phyloP scores from a whole-genome alignment of 1,140 invertebrate species.

The Leucophenga varia region DNA sequence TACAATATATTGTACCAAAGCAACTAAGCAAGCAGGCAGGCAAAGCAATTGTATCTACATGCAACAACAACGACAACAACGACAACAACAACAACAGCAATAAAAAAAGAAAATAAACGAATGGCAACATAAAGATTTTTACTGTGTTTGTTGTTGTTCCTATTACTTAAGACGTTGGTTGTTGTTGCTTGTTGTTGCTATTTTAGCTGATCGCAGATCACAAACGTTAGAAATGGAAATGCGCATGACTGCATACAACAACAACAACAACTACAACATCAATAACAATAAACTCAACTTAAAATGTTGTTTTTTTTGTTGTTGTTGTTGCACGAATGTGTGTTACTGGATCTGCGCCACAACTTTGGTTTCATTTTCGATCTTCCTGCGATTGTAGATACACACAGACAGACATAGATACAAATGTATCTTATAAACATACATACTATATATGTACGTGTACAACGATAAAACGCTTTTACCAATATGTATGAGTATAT shows the following conservation, averaged over 20 bases:
- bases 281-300: neutral
- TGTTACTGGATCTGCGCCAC: too few relatives aligned
- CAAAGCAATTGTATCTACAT: constrained; percentile 20
- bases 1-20: too few relatives aligned
- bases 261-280: constrained; percentile 1
- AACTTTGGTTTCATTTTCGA: too few relatives aligned
- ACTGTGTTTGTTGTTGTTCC: constrained; percentile 6
- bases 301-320: constrained; percentile 1
- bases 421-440: too few relatives aligned
- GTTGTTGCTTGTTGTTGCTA: constrained; percentile 14
- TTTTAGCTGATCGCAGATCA: constrained; percentile 44
- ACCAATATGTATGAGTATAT: too few relatives aligned
- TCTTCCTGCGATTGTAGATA: too few relatives aligned
- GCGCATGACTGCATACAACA: constrained; percentile 17
- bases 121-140: constrained; percentile 40
- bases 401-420: too few relatives aligned
- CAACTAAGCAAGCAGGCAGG: constrained; percentile 28
- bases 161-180: neutral
- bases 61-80: constrained; percentile 28
- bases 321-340: constrained; percentile 11
- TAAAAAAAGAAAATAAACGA: constrained; percentile 15
- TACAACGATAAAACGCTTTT: too few relatives aligned
- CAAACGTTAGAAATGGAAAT: constrained; percentile 41
- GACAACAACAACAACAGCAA: constrained; percentile 23
- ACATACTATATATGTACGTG: too few relatives aligned